Evolutionary conservation across 2,113 vertebrate species (phyloP), one percentile per base, ranked within the genome.

Genomic region (Platichthys flesus): DNA sequence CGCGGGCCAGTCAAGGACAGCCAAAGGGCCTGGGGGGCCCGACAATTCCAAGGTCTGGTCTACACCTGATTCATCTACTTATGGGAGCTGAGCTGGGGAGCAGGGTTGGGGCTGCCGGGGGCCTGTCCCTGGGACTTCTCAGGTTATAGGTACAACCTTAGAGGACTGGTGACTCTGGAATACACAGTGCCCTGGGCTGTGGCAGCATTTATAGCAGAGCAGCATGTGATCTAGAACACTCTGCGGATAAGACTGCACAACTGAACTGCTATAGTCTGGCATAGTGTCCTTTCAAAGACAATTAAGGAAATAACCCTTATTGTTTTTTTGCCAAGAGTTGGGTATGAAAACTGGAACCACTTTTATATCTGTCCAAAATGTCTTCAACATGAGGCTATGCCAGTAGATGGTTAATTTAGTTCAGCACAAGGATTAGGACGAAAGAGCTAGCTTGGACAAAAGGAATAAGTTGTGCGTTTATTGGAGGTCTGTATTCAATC

Each of bases 71-170:
- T 94, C 79, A 95, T 93, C 62, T 95, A 95, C 79, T 0, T 83
- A 0, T 95, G 94, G 94, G 94, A 95, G 88, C 92, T 95, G 75
- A 85, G 81, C 81, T 94, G 94, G 85, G 94, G 94, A 0, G 67
- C 68, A 2, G 82, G 81, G 14, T 89, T 95, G 24, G 82, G 78
- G 16, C 73, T 89, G 63, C 60, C 93, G 54, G 86, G 86, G 51
- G 94, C 94, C 35, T 95, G 94, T 87, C 94, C 94, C 6, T 95
- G 94, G 94, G 94, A 95, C 78, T 95, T 95, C 67, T 95, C 94
- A 1, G 82, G 68, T 14, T 89, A 89, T 42, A 86, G 51, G 24
- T 94, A 88, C 74, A 93, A 94, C 82, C 71, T 95, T 26, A 56
- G 61, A 52, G 94, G 94, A 31, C 84, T 95, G 71, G 90, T 95